Conservation (phyloP, 2,797 vertebrate species). For the Acanthurus lineatus region DNA sequence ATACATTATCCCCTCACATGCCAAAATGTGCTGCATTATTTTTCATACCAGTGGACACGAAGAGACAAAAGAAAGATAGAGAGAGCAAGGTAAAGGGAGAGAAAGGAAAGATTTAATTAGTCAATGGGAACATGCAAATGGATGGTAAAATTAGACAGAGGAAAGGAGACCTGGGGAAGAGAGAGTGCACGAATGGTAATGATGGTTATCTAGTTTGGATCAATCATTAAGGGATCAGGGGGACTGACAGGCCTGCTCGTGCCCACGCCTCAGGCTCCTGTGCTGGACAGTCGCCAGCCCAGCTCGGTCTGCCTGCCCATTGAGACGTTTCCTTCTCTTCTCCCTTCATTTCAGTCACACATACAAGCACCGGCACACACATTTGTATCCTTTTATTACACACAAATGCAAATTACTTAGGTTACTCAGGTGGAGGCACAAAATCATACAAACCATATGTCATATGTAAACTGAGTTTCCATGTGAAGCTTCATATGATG, state of each 20-base stretch:
- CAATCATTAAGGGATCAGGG: conserved; percentile 81
- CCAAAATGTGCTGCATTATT: conserved; percentile 79
- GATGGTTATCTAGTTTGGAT: conserved; percentile 83
- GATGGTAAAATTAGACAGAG: conserved; percentile 82
- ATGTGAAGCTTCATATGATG: conserved; percentile 26
- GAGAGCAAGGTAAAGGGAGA: conserved; percentile 28
- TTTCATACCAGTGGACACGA: conserved; percentile 77
- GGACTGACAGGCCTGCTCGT: conserved; percentile 74
- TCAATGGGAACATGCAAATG: conserved; percentile 80
- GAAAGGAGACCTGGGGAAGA: conserved; percentile 69
- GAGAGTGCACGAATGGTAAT: conserved; percentile 76
- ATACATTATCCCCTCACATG: conserved; percentile 81
- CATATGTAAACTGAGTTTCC: background rate
- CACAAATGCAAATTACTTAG: conserved; percentile 20
- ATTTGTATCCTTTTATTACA: conserved; percentile 12
- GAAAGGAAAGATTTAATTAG: conserved; percentile 79
- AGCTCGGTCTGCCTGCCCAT: conserved; percentile 61
- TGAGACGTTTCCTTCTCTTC: conserved; percentile 61
- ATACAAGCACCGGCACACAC: background rate
- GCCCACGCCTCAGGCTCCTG: conserved; percentile 76
- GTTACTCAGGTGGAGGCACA: conserved; percentile 2
- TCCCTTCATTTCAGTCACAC: conserved; percentile 38
- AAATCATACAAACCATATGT: too few species aligned
- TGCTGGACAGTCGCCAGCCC: conserved; percentile 76
- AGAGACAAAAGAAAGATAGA: conserved; percentile 33